These are phyloP conservation scores for Eleginops maclovinus DNA, from an alignment of 2,113 vertebrate genomes.

Conservation along the genomic window DNA sequence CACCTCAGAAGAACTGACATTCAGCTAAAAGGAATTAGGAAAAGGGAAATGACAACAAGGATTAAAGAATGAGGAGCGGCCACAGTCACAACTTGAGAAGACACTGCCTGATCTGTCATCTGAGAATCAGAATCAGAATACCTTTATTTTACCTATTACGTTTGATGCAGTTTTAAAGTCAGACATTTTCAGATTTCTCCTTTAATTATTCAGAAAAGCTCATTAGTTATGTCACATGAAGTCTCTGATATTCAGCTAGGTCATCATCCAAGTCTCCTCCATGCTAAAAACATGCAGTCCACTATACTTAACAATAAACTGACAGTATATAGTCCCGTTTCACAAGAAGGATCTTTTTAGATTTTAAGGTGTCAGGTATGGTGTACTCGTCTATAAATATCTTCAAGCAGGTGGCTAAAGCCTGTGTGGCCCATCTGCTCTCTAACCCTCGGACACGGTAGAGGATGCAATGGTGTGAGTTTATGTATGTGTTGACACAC, in stretches of 20 bases:
- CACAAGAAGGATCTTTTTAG: conserved; percentile 18
- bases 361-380: conserved; percentile 39
- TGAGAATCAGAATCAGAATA: too few species aligned
- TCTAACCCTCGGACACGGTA: conserved; percentile 52
- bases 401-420: conserved; percentile 76
- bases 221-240: background rate
- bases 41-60: too few species aligned
- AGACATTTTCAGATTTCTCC: background rate
- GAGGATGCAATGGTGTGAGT: conserved; percentile 10
- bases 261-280: too few species aligned
- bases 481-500: background rate
- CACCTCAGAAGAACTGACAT: too few species aligned
- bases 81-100: too few species aligned
- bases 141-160: too few species aligned
- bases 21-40: too few species aligned
- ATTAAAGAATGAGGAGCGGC: too few species aligned
- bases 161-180: background rate
- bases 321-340: conserved; percentile 20
- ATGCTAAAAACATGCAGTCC: background rate
- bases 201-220: background rate
- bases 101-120: background rate
- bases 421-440: conserved; percentile 79
- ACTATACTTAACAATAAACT: background rate
- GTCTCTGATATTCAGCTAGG: background rate
- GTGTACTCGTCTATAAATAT: conserved; percentile 73